Evolutionary conservation across 2,113 vertebrate species (phyloP), one percentile per base, ranked within the genome.

Genomic region (Tupaia tana): DNA sequence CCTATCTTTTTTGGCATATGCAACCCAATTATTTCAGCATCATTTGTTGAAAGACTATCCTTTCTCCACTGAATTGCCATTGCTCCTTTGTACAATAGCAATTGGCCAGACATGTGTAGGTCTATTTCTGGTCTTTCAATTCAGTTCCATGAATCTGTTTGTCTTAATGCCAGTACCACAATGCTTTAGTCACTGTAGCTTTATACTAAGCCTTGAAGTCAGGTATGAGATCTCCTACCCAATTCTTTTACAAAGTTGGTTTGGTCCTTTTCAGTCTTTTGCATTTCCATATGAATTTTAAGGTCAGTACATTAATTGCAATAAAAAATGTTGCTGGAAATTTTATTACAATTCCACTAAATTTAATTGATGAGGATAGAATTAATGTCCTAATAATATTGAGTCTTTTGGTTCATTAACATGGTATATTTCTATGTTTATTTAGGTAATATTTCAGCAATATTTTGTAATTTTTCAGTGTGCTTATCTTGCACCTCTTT

Each of bases 381-480:
- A 79, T 6, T 71, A 31, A 70, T 43, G 67, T 31, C 54, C 13
- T 88, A 84, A 74, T 10, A 77, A 70, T 82, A 89, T 52, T 29
- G 61, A 94, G 20, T 18, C 58, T 82, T 90, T 95, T 75, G 24
- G 34, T 66, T 59, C 20, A 83, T 22, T 74, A 77, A 83, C 52
- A 61, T 15, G 58, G n/a, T 77, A 11, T 25, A 25, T 64, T 16
- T 88, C 52, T 69, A 59, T 18, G 14, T 54, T 61, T 83, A 24
- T 83, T 67, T 92, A 73, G 27, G 19, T 67, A 66, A 87, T 83
- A 15, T 88, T n/a, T 90, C 31, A 43, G 69, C 24, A 56, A 19
- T 90, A 34, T 74, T 83, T 94, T 88, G 8, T 63, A 69, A 77
- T 61, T 92, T 92, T 93, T 89, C 12, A 84, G 13, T 64, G 24